Conservation (phyloP, 92 coral and sea anemone genomes). For the Palythoa grandis region DNA sequence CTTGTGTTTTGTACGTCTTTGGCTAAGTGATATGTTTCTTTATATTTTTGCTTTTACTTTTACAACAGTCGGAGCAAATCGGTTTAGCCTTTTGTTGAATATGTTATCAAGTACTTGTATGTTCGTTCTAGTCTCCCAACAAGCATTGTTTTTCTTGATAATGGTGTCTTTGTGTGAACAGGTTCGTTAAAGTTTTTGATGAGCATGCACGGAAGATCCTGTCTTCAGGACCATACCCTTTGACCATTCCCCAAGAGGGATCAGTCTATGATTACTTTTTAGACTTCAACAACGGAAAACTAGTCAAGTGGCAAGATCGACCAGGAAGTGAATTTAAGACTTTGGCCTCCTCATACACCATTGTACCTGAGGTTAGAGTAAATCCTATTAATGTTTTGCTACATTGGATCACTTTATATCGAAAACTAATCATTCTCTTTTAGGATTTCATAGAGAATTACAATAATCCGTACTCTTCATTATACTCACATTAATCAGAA, state of each 20-base stretch:
- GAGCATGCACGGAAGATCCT: conserved; percentile 82
- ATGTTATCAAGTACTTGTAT: too few species aligned
- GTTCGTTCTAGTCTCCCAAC: neutral
- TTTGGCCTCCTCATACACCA: conserved; percentile 86
- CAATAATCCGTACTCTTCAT: too few species aligned
- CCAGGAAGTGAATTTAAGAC: conserved; percentile 83
- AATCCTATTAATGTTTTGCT: neutral
- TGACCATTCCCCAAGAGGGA: conserved; percentile 81
- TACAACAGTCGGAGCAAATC: too few species aligned
- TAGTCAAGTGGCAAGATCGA: conserved; percentile 87
- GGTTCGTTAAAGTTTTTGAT: conserved; percentile 75
- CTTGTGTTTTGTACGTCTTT: too few species aligned
- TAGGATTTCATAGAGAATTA: neutral
- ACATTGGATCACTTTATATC: neutral
- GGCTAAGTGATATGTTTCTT: too few species aligned
- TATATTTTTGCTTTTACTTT: too few species aligned
- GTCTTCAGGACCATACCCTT: conserved; percentile 92
- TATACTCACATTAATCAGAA: too few species aligned
- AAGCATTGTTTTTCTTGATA: neutral
- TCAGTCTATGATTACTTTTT: conserved; percentile 89
- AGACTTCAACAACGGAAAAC: conserved; percentile 85
- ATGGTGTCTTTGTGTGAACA: conserved; percentile 16
- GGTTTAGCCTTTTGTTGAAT: too few species aligned
- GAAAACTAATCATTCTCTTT: neutral
- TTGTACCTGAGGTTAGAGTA: conserved; percentile 85